Base-by-base conservation (phyloP, 2,113 vertebrate genomes). In the Oriolus oriolus region DNA sequence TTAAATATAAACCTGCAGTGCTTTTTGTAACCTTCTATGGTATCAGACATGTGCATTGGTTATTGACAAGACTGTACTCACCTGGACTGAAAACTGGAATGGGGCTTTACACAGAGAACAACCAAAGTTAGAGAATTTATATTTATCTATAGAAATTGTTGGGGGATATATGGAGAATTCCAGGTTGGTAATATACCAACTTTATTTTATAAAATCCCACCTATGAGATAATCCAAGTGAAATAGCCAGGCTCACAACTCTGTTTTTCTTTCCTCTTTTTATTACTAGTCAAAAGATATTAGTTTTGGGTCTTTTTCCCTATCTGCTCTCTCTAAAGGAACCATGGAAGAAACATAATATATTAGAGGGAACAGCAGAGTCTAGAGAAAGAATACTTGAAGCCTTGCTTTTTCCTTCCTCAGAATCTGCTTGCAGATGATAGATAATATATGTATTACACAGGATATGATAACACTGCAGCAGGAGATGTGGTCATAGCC, bases 291-390 rank as follows among this genome's bases (percentile, higher is more conserved):
- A 73, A 81, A 63, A 66, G 26, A 39, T 9, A 47, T 41, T 84
- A 9, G 2, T 42, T 66, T 59, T 10, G 7, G 5, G 7, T 3
- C 19, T 23, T 87, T 35, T 23, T 1, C 0, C 20, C 27, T 14
- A 33, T 52, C 10, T 83, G 3, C 49, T 76, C 8, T 53, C 9
- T 61, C 18, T 69, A 20, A 45, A 74, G n/a, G 37, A 71, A 49
- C 12, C 5, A 16, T 3, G 1, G 30, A 69, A 31, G 27, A 81
- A 14, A 14, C 41, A 28, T 3, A 39, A 8, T 45, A 39, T 45
- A 18, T 52, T 64, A 47, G 27, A 41, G 75, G 24, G 13, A 71
- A 30, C 7, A 78, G 9, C 17, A 63, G 47, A 52, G 11, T 37
- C 57, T 71, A 52, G 24, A 71, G 41, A 56, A 50, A 10, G 8